phyloP scores from a whole-genome alignment of 2,797 vertebrate species.

The Mormyrus proboscirostris region DNA sequence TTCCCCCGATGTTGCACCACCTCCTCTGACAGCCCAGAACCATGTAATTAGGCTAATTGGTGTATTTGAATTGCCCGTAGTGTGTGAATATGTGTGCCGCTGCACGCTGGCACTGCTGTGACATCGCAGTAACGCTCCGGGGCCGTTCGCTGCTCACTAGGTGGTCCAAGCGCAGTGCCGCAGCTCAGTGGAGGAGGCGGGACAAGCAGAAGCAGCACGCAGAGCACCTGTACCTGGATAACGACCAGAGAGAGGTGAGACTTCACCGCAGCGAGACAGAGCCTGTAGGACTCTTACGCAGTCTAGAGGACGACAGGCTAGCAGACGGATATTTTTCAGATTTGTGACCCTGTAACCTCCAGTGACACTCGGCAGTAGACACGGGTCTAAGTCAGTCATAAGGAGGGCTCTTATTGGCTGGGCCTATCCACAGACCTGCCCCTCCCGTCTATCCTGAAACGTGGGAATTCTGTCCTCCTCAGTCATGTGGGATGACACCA shows the following conservation, averaged over 20 bases:
- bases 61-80: background rate
- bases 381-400: background rate
- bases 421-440: background rate
- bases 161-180: conserved; percentile 96
- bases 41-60: background rate
- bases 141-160: conserved; percentile 49
- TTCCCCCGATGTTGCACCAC: background rate
- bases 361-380: background rate
- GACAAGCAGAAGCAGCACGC: conserved; percentile 95
- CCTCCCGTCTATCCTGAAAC: background rate
- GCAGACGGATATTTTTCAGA: background rate
- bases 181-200: conserved; percentile 90
- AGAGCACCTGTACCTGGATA: conserved; percentile 92
- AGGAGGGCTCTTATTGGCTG: background rate
- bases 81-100: background rate
- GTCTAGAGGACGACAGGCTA: background rate
- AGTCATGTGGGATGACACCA: background rate
- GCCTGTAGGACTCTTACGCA: background rate
- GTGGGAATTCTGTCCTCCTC: background rate
- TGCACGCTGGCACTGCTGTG: background rate
- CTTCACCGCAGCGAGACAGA: no score
- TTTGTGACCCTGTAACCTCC: background rate
- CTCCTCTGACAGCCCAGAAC: background rate
- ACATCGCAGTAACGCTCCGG: background rate
- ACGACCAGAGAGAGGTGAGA: conserved; percentile 94